phyloP scores from a whole-genome alignment of 2,888 invertebrate genomes.

The Abscondita cerata region DNA sequence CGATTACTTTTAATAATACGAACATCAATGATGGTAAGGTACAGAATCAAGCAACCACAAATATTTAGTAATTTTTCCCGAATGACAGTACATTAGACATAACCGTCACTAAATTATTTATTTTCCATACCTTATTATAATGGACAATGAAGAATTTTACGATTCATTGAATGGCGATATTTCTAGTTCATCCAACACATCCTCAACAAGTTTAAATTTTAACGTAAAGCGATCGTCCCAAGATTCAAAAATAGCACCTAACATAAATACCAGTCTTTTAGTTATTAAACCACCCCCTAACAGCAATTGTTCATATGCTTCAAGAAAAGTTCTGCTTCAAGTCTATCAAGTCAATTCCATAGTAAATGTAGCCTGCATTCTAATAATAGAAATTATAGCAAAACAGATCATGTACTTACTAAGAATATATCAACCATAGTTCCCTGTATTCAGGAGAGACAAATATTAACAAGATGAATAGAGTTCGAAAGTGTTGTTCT shows the following conservation, averaged over 20 bases:
- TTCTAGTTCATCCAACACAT: conserved; percentile 18
- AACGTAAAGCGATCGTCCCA: not conserved
- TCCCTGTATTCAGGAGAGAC: not conserved
- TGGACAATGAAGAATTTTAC: conserved; percentile 38
- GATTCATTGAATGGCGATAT: conserved; percentile 40
- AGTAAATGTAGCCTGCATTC: not conserved
- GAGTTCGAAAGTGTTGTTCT: not conserved
- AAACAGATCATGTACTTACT: not conserved
- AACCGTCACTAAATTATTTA: too few relatives aligned
- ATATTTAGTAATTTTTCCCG: too few relatives aligned
- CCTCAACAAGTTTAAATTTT: not conserved
- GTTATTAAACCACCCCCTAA: not conserved
- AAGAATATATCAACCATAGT: not conserved
- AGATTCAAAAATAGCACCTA: not conserved
- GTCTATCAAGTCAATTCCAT: not conserved
- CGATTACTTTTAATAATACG: too few relatives aligned
- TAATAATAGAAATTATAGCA: too few relatives aligned
- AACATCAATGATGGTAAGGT: too few relatives aligned
- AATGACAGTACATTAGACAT: too few relatives aligned
- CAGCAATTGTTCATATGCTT: not conserved
- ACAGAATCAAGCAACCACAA: too few relatives aligned
- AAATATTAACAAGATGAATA: not conserved
- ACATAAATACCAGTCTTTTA: not conserved
- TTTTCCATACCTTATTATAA: not conserved
- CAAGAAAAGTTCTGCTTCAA: conserved; percentile 2